Base-by-base conservation (phyloP, 2,797 vertebrate species). In the Hapalemur alaotrensis region DNA sequence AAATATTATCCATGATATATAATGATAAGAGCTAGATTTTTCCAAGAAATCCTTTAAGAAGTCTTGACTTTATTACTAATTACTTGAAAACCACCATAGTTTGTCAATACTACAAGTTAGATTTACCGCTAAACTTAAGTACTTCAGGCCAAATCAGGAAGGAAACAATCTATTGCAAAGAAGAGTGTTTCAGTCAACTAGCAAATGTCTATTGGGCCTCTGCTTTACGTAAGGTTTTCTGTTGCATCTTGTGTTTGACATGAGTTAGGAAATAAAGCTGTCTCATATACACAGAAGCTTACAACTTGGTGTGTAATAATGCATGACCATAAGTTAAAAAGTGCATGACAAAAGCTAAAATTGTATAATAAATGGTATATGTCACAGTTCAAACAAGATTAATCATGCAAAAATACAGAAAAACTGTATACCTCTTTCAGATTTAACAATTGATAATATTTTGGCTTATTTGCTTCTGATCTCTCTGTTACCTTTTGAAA, bases 11-110 rank as follows among this genome's bases (percentile, higher is more conserved):
- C 46, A 93, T 52, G 61, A 86, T 84, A 87, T 5, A 4, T 41
- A 97, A 89, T 23, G 30, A 87, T 79, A 95, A 96, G 92, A 88
- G 52, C 52, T 84, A 59, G n/a, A 82, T 22, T 89, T 84, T 41
- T 54, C 79, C 28, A 93, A 89, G 54, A 85, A 93, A 95, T 54
- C 28, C 32, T 57, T 41, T 84, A 70, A 70, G 54, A 89, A 30
- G 84, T 32, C 57, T 54, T 61, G 43, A 61, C 70, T 50, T 88
- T 41, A 59, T 63, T 94, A 57, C 52, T 91, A 75, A 46, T 73
- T 78, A 81, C 14, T 54, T 91, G 25, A 65, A 94, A 96, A 85
- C 59, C 78, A 92, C 25, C 48, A 83, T 14, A 73, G 61, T 87
- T 50, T 90, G 52, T 61, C 48, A 95, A 80, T 63, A 83, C 8